Evolutionary conservation across 2,888 invertebrate species (phyloP).

Genomic region (Drosophila neotestacea): DNA sequence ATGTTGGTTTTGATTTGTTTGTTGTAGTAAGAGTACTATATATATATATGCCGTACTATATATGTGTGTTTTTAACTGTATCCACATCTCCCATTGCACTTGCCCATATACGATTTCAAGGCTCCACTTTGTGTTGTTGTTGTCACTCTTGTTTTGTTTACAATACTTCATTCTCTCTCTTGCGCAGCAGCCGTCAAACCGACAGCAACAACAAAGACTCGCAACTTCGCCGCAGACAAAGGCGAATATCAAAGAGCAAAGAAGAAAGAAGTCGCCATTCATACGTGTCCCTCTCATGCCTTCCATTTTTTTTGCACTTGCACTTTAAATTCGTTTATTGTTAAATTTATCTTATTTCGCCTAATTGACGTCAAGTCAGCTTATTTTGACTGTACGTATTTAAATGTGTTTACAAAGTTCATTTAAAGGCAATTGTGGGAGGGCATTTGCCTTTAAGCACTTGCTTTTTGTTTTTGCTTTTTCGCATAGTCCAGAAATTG

Average conservation of each 20-base stretch:
- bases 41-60: constrained; percentile 7
- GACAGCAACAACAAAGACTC: constrained; percentile 63
- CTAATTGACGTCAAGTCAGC: constrained; percentile 69
- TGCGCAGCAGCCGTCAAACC: constrained; percentile 50
- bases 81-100: constrained; percentile 52
- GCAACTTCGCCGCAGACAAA: constrained; percentile 63
- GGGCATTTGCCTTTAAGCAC: constrained; percentile 68
- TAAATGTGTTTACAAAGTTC: constrained; percentile 50
- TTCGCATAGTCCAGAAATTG: constrained; percentile 70
- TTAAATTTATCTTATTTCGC: constrained; percentile 57
- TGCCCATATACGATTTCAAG: constrained; percentile 62
- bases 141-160: constrained; percentile 62
- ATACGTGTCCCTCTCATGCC: constrained; percentile 19
- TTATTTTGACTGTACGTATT: constrained; percentile 35
- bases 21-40: constrained; percentile 14
- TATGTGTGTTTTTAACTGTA: constrained; percentile 31
- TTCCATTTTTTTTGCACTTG: constrained; percentile 43
- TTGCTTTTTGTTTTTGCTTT: constrained; percentile 49
- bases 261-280: constrained; percentile 36
- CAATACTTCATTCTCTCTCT: constrained; percentile 35
- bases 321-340: constrained; percentile 43
- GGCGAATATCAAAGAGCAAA: constrained; percentile 34
- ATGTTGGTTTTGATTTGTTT: constrained; percentile 49
- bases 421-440: constrained; percentile 59
- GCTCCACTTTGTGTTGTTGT: constrained; percentile 69